Percentiles rank a stretch among this genome's conserved stretches.
Conservation (phyloP, 2,113 vertebrate genomes). For the Mustelus asterias region DNA sequence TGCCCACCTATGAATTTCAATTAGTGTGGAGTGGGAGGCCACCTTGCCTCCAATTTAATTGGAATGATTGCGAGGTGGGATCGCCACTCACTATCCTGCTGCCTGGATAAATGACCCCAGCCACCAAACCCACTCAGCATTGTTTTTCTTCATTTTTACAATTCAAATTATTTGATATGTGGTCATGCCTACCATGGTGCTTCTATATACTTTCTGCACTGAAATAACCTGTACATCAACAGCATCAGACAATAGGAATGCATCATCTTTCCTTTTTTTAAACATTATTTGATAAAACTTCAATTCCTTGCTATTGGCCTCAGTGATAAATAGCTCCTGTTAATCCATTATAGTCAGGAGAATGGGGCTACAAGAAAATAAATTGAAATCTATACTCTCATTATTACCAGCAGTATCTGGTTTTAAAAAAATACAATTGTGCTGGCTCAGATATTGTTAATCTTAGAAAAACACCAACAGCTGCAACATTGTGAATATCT, state of each 20-base stretch:
- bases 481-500: background rate
- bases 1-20: background rate
- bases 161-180: background rate
- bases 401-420: background rate
- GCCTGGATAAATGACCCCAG: too few relatives aligned
- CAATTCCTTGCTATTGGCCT: background rate
- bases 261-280: background rate
- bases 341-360: background rate
- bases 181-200: background rate
- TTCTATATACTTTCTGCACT: background rate
- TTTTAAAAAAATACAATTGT: background rate
- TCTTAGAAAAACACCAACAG: background rate
- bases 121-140: background rate
- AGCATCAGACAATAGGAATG: background rate
- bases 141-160: background rate
- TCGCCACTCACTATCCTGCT: too few relatives aligned
- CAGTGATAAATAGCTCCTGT: background rate
- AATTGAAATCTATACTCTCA: background rate
- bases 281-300: background rate
- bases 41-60: background rate
- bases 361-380: background rate
- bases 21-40: background rate
- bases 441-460: background rate
- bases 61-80: too few relatives aligned
- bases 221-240: background rate